Conservation (phyloP, 2,113 vertebrate genomes). For the Pandion haliaetus region DNA sequence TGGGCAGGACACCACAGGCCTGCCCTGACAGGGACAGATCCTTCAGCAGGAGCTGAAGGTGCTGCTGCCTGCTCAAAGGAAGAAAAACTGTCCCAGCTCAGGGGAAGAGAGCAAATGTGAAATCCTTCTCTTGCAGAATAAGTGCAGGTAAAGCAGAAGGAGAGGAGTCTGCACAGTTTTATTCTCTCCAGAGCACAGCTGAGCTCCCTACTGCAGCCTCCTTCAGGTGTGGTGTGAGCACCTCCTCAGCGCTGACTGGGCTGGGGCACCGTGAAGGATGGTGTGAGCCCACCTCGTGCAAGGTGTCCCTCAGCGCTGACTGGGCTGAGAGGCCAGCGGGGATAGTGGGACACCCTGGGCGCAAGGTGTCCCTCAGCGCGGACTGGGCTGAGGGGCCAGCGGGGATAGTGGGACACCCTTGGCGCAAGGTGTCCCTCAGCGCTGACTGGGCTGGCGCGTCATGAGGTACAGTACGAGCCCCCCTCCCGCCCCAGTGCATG, state of each 20-base stretch:
- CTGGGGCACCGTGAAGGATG: fast-evolving
- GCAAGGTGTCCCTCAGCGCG: background rate
- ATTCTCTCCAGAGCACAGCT: fast-evolving
- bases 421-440: background rate
- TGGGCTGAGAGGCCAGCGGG: fast-evolving
- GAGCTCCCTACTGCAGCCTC: background rate
- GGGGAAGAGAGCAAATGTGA: background rate
- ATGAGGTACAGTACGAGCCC: fast-evolving
- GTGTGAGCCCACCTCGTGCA: background rate
- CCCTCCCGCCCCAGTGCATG: fast-evolving
- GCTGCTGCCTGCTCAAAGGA: background rate
- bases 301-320: fast-evolving
- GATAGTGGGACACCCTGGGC: fast-evolving
- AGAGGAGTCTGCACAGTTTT: background rate
- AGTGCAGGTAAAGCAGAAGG: background rate
- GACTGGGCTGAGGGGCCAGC: fast-evolving
- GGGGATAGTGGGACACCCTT: background rate
- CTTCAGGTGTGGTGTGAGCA: background rate
- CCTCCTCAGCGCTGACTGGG: background rate
- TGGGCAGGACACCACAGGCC: fast-evolving
- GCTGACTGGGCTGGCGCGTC: too few species aligned
- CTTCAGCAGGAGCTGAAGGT: background rate
- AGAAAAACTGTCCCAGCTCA: background rate
- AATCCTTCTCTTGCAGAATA: background rate
- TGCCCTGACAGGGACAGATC: fast-evolving